Percentiles rank a stretch among this genome's conserved stretches.
These are phyloP conservation scores for Tragelaphus buxtoni DNA, from an alignment of 2,113 vertebrate genomes.

Conservation along the genomic window DNA sequence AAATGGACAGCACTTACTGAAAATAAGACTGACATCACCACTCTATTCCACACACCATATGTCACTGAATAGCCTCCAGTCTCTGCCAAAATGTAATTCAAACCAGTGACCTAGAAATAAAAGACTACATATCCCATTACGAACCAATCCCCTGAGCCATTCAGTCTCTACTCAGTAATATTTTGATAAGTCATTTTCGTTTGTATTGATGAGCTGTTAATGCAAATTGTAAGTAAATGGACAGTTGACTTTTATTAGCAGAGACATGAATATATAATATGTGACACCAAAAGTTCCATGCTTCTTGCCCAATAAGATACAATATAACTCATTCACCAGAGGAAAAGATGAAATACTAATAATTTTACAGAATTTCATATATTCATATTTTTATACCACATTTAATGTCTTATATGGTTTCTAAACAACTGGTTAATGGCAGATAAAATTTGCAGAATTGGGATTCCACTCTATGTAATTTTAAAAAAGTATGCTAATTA, in stretches of 20 bases:
- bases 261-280: conserved; percentile 57
- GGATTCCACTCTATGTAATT: neutral
- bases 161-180: conserved; percentile 54
- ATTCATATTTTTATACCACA: neutral
- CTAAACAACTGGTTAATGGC: neutral
- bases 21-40: conserved; percentile 67
- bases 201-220: conserved; percentile 70
- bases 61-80: conserved; percentile 52
- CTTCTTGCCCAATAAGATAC: neutral
- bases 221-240: conserved; percentile 70
- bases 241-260: conserved; percentile 70
- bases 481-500: neutral
- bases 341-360: neutral
- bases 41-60: conserved; percentile 60
- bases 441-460: neutral
- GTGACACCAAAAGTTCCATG: neutral
- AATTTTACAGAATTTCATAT: neutral
- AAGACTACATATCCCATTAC: conserved; percentile 64
- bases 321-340: neutral
- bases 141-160: conserved; percentile 62
- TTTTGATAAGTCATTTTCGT: conserved; percentile 64
- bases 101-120: conserved; percentile 71
- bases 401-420: neutral
- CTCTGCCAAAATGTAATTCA: conserved; percentile 67
- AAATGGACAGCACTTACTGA: conserved; percentile 67